Conservation (phyloP, 2,797 vertebrate genomes). For the Anableps anableps region DNA sequence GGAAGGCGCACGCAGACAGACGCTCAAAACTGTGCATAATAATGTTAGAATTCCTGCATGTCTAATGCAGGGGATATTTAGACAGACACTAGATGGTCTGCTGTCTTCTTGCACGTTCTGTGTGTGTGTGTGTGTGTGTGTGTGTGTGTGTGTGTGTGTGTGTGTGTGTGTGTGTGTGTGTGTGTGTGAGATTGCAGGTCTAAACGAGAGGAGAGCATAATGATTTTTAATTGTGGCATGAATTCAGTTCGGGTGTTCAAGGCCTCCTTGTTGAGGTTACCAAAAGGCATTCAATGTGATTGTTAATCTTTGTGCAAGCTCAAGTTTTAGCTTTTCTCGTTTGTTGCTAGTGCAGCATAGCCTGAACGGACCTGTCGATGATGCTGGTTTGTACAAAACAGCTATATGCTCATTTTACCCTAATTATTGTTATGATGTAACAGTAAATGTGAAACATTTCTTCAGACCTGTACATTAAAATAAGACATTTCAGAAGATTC, state of each 20-base stretch:
- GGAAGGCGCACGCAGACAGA: slow-evolving; percentile 79
- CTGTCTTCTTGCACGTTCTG: slow-evolving; percentile 54
- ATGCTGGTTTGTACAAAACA: slow-evolving; percentile 18
- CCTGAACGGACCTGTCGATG: slow-evolving; percentile 4
- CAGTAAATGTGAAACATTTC: slow-evolving; percentile 30
- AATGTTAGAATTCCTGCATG: slow-evolving; percentile 94
- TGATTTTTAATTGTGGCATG: slow-evolving; percentile 71
- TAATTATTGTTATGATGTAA: slow-evolving; percentile 13
- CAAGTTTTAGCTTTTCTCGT: slow-evolving; percentile 47
- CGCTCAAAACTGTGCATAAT: slow-evolving; percentile 92
- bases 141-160: slow-evolving; percentile 5
- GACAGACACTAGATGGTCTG: slow-evolving; percentile 71
- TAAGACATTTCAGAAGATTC: slow-evolving; percentile 10
- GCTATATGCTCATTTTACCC: background rate
- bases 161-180: slow-evolving; percentile 27
- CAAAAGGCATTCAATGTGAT: slow-evolving; percentile 46
- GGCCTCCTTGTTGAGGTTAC: slow-evolving; percentile 56
- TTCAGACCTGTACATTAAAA: slow-evolving; percentile 21
- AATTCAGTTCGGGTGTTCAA: slow-evolving; percentile 42
- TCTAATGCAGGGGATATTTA: slow-evolving; percentile 86
- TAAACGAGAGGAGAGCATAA: slow-evolving; percentile 58
- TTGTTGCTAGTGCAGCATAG: slow-evolving; percentile 26
- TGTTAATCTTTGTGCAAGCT: slow-evolving; percentile 66
- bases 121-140: slow-evolving; percentile 20
- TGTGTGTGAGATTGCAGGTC: slow-evolving; percentile 27